A percentile compares a stretch with the other conserved stretches of the same genome.
phyloP scores from a whole-genome alignment of 2,113 vertebrate species.

The Sturnus vulgaris region DNA sequence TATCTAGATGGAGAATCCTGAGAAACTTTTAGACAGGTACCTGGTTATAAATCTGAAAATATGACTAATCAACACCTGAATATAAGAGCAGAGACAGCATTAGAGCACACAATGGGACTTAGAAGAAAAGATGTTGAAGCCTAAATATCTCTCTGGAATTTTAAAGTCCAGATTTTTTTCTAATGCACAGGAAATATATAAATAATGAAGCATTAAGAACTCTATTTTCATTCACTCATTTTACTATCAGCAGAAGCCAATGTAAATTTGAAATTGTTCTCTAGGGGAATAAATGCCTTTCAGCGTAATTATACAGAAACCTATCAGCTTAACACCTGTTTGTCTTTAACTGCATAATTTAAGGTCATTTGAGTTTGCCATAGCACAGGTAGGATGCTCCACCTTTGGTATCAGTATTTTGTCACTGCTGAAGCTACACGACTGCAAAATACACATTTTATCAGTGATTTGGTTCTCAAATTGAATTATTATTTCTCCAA shows the following conservation, averaged over 20 bases:
- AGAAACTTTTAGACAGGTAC: conserved; percentile 37
- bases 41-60: conserved; percentile 16
- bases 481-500: not conserved
- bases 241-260: not conserved
- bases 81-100: not conserved
- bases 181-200: not conserved
- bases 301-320: not conserved
- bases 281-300: not conserved
- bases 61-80: conserved; percentile 45
- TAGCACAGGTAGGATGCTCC: not conserved
- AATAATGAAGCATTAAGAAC: not conserved
- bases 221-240: not conserved
- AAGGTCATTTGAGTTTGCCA: not conserved
- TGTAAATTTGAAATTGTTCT: not conserved
- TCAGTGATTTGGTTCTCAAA: not conserved
- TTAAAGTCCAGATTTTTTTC: not conserved
- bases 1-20: conserved; percentile 62
- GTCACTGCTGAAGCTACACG: not conserved
- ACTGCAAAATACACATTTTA: not conserved
- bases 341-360: not conserved
- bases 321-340: not conserved
- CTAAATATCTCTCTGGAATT: not conserved
- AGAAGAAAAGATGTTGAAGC: not conserved
- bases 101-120: not conserved
- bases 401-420: not conserved